Base-by-base conservation (phyloP, 2,797 vertebrate species). In the Luscinia luscinia region DNA sequence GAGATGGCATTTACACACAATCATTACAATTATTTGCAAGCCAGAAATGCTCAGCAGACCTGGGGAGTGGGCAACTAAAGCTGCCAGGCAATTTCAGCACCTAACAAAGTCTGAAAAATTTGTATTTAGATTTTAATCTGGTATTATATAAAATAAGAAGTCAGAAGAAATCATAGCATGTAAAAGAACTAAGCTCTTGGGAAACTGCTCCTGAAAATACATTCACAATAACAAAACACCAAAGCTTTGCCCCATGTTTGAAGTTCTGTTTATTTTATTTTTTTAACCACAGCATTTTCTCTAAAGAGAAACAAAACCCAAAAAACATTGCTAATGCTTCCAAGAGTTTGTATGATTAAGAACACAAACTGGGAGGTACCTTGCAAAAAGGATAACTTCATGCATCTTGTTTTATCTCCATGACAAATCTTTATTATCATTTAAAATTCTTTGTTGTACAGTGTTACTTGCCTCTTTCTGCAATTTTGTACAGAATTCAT, bases 1-100 rank as follows among this genome's bases (percentile, higher is more conserved):
- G 89, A 91, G 77, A 84, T 75, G 93, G 68, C 46, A 87, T 93
- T 94, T 87, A 82, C 72, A 68, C 52, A 79, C 63, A 88, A 40
- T 70, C 70, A 23, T n/a, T 49, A 58, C 67, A 84, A 84, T 88
- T 84, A 85, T 48, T 90, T 66, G 80, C 46, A 55, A 93, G 63
- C 63, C 48, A 80, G 74, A 70, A 83, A 93, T 87, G 45, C 32
- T 86, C 45, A 70, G 67, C 59, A 88, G 74, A 55, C 41, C 43
- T 80, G 41, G 30, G 90, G 90, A 86, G 51, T 8, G 24, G 61
- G 23, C 52, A 88, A 19, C 58, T 57, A 55, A 67, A 67, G 64
- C 45, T 68, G 49, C 22, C 46, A 74, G 59, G 46, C 24, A 49
- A 55, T 49, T 73, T 58, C 80, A 70, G 59, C 17, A 66, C 32